Percentiles rank a stretch among this genome's conserved stretches.
These are phyloP conservation scores for Stichopus chloronotus DNA, from an alignment of 35 echinoderm and acorn worm species.

Conservation along the genomic window DNA sequence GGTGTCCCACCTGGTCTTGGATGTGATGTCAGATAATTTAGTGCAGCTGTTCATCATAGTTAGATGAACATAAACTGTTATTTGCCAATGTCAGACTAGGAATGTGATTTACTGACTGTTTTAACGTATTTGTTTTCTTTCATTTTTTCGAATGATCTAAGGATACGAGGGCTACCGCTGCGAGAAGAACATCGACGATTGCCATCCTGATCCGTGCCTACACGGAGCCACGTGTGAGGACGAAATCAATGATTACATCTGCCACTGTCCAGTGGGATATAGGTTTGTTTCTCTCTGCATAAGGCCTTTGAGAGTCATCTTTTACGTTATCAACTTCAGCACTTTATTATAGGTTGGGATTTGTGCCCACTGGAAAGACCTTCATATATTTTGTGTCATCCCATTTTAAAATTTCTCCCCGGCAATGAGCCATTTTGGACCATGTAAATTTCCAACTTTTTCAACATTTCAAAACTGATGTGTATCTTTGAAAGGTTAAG, in stretches of 20 bases:
- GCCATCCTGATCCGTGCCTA: slow-evolving; percentile 58
- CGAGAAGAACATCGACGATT: slow-evolving; percentile 75
- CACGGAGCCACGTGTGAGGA: slow-evolving; percentile 64
- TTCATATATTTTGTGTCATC: too few relatives aligned
- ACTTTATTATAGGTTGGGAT: not conserved
- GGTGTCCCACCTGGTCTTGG: too few relatives aligned
- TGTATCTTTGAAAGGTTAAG: too few relatives aligned
- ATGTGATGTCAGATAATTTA: too few relatives aligned
- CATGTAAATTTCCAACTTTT: too few relatives aligned
- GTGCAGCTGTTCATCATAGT: too few relatives aligned
- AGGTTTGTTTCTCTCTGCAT: slow-evolving; percentile 1
- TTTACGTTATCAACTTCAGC: not conserved
- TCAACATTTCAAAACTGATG: too few relatives aligned
- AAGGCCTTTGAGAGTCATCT: not conserved
- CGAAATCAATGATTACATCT: slow-evolving; percentile 42
- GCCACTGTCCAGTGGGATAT: slow-evolving; percentile 55
- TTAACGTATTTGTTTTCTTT: not conserved
- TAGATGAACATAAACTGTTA: too few relatives aligned
- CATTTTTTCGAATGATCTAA: not conserved
- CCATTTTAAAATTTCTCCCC: too few relatives aligned
- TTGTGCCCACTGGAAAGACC: too few relatives aligned
- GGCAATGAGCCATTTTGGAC: too few relatives aligned
- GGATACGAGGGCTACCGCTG: slow-evolving; percentile 60
- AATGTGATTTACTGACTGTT: not conserved
- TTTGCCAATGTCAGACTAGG: too few relatives aligned